Evolutionary conservation across 2,888 invertebrate species (phyloP), one percentile per base, ranked within the genome.

Genomic region (Sesia bembeciformis): DNA sequence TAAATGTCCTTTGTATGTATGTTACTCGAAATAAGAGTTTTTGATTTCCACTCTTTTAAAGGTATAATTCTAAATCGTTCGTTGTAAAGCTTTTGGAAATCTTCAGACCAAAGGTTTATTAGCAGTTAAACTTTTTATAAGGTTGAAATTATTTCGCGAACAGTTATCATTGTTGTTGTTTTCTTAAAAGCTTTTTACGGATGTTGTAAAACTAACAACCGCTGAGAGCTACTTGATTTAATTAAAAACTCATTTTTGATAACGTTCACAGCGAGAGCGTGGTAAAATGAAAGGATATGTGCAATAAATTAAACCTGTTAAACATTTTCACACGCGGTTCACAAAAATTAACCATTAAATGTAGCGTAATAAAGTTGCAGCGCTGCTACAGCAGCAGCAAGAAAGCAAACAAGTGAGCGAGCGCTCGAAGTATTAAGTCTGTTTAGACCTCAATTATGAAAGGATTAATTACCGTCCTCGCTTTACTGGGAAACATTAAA

Each of bases 401-500:
- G 73, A 73, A 76, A 74, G 74, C 75, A 74, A 75, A 76, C 73
- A 75, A 61, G 60, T 62, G 66, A 65, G 71, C 69, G 66, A 66
- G 67, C 67, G 66, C 5, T 53, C 49, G 40, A 52, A 38, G 39
- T 41, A 43, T 52, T 49, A 67, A 69, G 62, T 62, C 62, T 64
- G 69, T 74, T 76, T 72, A 71, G 66, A 65, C 68, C 66, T 64
- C 72, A 75, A 74, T 85, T 79, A 77, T 74, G 74, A 68, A 72
- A 76, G 74, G 75, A 83, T 82, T 84, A 81, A 83, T 82, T 79
- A 76, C 76, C 64, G 61, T 59, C 63, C 57, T 68, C 61, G 70
- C 68, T 68, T 76, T 81, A 83, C 77, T 61, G 66, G 70, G 78
- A 77, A 80, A 68, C 78, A 80, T 81, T 78, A 83, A 83, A 79